Base-by-base conservation (phyloP, 2,888 invertebrate species). In the Drosophila melanosoma region DNA sequence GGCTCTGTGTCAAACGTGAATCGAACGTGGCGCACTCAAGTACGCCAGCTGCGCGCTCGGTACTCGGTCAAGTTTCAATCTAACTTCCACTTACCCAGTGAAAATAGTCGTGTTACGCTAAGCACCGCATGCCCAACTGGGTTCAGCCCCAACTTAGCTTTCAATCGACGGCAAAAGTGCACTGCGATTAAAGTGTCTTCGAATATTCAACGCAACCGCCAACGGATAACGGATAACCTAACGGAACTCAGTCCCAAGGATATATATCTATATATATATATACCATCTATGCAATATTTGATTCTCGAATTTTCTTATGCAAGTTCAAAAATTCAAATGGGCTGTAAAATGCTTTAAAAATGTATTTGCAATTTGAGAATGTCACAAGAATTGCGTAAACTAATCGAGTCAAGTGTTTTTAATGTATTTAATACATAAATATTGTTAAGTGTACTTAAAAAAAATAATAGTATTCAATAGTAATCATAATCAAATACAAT, bases 11-110 rank as follows among this genome's bases (percentile, higher is more conserved):
- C 91, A 90, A 88, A 88, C 83, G 83, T 82, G 86, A 81, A 79
- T 90, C 85, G 86, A 87, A 86, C 84, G 87, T 83, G 87, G 89
- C 83, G 91, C 90, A 90, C 86, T 75, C 76, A 85, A 89, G 90
- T 80, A 75, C 85, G 90, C 85, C 85, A 80, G 86, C 75, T 73
- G 77, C 90, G 90, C 88, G 85, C 87, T 89, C 90, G 85, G 87
- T 83, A 74, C 65, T 65, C 68, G 82, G 80, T 79, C 69, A 52
- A 59, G 61, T 36, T 68, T 12, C 40, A 58, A 74, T 57, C 56
- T 40, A n/a, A 56, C 40, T 66, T 60, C 38, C 52, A 70, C 42
- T 59, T 49, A 15, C 51, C 29, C 33, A 64, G 53, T 67, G 15
- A 32, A 49, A 81, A 68, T 56, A 64, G 56, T 61, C 76, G 81